Conservation (phyloP, 2,888 invertebrate genomes). For the Anthrax anthrax region DNA sequence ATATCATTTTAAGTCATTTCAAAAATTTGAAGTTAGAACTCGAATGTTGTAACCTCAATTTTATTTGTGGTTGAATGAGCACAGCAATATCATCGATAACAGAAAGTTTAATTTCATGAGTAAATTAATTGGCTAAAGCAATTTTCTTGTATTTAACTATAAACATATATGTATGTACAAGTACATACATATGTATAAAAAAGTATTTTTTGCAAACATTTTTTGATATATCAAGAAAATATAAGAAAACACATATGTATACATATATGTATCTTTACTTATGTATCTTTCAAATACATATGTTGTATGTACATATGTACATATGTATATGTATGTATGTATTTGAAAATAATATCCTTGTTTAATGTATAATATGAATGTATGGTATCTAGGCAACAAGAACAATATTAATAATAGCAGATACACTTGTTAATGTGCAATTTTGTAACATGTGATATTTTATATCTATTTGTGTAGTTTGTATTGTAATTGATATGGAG, state of each 20-base stretch:
- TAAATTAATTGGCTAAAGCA: constrained; percentile 9
- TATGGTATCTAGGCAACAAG: neutral
- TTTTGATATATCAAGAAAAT: too few species aligned
- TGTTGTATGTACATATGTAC: too few species aligned
- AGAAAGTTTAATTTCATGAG: constrained; percentile 10
- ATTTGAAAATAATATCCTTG: neutral
- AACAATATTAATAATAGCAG: neutral
- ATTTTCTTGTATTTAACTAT: constrained; percentile 8
- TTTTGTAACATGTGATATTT: too few species aligned
- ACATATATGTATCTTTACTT: neutral
- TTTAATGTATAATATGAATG: neutral
- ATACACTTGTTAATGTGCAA: neutral
- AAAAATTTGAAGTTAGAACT: too few species aligned
- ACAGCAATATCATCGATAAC: constrained; percentile 6
- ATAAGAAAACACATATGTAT: neutral
- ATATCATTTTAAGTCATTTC: too few species aligned
- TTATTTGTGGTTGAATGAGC: neutral
- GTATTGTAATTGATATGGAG: neutral
- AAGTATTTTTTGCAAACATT: too few species aligned
- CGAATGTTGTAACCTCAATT: neutral
- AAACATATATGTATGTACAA: neutral
- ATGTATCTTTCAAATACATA: too few species aligned
- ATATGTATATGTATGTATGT: neutral
- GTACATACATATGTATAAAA: too few species aligned
- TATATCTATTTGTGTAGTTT: too few species aligned